phyloP scores from a whole-genome alignment of 2,113 vertebrate genomes.

The Zosterops japonicus region DNA sequence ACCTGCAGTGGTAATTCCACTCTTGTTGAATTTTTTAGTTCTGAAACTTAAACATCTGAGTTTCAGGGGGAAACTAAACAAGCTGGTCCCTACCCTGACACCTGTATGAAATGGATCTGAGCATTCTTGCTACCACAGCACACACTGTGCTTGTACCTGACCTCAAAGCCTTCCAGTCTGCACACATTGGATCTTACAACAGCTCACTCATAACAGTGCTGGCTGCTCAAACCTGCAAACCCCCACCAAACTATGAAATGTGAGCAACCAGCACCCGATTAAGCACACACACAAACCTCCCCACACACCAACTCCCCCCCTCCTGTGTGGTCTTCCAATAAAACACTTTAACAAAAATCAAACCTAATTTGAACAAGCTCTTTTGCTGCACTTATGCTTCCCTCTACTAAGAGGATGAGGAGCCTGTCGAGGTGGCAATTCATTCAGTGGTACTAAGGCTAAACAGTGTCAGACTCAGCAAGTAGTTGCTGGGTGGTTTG shows the following conservation, averaged over 20 bases:
- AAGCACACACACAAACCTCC: background rate
- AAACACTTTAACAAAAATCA: background rate
- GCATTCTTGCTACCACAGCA: background rate
- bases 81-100: background rate
- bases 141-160: background rate
- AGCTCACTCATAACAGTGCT: background rate
- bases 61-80: background rate
- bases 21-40: background rate
- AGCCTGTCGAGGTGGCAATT: background rate
- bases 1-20: background rate
- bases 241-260: background rate
- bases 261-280: background rate
- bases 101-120: background rate
- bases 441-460: background rate
- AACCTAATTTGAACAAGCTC: background rate
- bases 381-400: background rate
- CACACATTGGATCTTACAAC: accelerated
- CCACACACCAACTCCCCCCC: accelerated
- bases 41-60: background rate
- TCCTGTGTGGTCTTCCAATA: background rate
- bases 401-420: background rate
- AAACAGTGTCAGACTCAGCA: background rate
- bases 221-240: background rate
- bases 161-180: background rate
- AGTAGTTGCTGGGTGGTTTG: background rate